These are phyloP conservation scores for Tinamus guttatus DNA, from an alignment of 2,113 vertebrate species.

Conservation along the genomic window DNA sequence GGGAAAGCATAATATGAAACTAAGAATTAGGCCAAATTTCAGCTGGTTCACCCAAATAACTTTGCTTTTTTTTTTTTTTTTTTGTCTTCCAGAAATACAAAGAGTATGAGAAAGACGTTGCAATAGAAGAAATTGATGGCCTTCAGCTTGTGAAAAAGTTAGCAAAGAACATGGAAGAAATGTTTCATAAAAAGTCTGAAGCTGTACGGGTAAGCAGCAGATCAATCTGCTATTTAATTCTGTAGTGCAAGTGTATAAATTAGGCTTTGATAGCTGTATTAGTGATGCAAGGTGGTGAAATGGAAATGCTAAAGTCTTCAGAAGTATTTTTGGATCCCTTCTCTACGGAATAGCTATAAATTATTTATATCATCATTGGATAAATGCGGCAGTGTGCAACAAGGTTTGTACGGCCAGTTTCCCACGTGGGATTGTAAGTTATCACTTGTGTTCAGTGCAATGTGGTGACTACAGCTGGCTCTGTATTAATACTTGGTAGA, in stretches of 20 bases:
- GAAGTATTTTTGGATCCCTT: not conserved
- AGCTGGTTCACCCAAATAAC: not conserved
- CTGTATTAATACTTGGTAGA: not conserved
- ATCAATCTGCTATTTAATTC: not conserved
- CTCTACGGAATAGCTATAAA: not conserved
- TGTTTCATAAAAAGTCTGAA: slow-evolving; percentile 97
- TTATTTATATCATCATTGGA: not conserved
- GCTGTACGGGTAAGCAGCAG: slow-evolving; percentile 89
- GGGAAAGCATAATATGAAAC: not conserved
- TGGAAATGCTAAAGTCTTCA: not conserved
- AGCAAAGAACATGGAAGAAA: slow-evolving; percentile 97
- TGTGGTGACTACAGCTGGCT: not conserved
- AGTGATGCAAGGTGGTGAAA: not conserved
- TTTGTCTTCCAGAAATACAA: slow-evolving; percentile 92
- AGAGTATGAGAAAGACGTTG: slow-evolving; percentile 93
- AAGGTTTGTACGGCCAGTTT: not conserved
- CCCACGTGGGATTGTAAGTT: not conserved
- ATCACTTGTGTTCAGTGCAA: not conserved
- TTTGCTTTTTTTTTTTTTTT: not conserved
- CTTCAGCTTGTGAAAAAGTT: slow-evolving; percentile 94
- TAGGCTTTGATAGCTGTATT: not conserved
- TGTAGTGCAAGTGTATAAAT: not conserved
- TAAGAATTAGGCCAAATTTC: slow-evolving; percentile 1
- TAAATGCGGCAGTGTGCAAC: not conserved
- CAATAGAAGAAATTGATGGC: slow-evolving; percentile 95